phyloP scores from a whole-genome alignment of 2,888 invertebrate genomes.

The Pandemis heparana region DNA sequence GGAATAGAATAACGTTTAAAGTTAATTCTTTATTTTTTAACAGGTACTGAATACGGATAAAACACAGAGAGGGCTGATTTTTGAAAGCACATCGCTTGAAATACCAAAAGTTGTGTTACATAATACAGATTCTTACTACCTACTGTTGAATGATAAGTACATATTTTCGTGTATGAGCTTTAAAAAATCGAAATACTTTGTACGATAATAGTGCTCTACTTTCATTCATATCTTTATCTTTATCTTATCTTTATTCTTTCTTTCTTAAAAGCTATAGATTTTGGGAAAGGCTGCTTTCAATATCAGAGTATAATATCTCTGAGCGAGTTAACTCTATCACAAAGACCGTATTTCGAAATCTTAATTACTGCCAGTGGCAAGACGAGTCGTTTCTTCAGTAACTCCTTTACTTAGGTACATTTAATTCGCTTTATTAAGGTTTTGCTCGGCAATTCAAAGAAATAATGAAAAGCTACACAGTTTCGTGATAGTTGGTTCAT shows the following conservation, averaged over 20 bases:
- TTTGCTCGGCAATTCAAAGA: constrained; percentile 43
- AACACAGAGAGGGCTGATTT: no score
- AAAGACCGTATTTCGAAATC: constrained; percentile 75
- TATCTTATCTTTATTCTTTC: background rate
- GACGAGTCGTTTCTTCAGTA: constrained; percentile 64
- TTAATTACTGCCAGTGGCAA: constrained; percentile 79
- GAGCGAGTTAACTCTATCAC: constrained; percentile 70
- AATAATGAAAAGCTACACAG: constrained; percentile 30
- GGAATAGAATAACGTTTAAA: background rate
- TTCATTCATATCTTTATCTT: no score
- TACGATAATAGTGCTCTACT: background rate
- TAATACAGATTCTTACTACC: no score
- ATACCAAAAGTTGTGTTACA: no score
- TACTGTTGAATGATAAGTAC: no score
- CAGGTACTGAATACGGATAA: no score
- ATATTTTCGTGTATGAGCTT: no score
- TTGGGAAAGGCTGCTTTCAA: constrained; percentile 9
- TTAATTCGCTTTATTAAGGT: constrained; percentile 58
- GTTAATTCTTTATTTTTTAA: no score
- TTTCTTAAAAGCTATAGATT: background rate
- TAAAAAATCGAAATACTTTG: no score
- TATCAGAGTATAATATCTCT: constrained; percentile 60
- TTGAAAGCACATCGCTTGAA: no score
- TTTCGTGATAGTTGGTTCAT: constrained; percentile 19
- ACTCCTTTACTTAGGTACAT: constrained; percentile 46